These are phyloP conservation scores for Brassicogethes aeneus DNA, from an alignment of 2,888 invertebrate genomes.

Conservation along the genomic window DNA sequence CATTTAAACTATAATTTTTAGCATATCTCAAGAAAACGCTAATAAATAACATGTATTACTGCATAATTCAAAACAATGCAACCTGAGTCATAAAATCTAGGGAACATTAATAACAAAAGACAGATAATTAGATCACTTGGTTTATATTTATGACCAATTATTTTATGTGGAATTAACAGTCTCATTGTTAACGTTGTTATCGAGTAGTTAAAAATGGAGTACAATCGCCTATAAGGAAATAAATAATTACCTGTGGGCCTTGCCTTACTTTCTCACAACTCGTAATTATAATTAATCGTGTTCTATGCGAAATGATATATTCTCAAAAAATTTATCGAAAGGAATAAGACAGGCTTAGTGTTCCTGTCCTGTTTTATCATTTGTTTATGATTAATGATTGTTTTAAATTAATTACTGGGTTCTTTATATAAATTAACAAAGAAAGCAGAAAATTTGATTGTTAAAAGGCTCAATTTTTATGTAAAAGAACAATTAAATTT, in stretches of 20 bases:
- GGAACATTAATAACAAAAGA: not conserved
- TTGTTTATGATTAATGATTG: no score
- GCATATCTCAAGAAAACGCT: no score
- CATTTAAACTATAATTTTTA: no score
- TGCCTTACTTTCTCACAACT: not conserved
- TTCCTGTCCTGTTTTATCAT: no score
- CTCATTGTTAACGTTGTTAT: not conserved
- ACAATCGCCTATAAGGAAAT: not conserved
- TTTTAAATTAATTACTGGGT: no score
- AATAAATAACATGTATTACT: not conserved
- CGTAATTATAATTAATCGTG: not conserved
- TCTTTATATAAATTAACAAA: no score
- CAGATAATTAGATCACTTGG: not conserved
- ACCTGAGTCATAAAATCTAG: not conserved
- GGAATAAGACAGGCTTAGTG: no score
- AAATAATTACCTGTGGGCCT: not conserved
- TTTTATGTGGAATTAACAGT: slow-evolving; percentile 1
- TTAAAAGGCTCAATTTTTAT: no score
- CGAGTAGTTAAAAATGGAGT: not conserved
- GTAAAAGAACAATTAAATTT: no score
- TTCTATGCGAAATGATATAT: not conserved
- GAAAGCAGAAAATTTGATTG: no score
- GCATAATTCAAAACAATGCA: not conserved
- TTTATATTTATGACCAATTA: not conserved
- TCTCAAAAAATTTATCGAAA: not conserved